Base-by-base conservation (phyloP, 1,140 invertebrate genomes). In the Caenorhabditis tropicalis region DNA sequence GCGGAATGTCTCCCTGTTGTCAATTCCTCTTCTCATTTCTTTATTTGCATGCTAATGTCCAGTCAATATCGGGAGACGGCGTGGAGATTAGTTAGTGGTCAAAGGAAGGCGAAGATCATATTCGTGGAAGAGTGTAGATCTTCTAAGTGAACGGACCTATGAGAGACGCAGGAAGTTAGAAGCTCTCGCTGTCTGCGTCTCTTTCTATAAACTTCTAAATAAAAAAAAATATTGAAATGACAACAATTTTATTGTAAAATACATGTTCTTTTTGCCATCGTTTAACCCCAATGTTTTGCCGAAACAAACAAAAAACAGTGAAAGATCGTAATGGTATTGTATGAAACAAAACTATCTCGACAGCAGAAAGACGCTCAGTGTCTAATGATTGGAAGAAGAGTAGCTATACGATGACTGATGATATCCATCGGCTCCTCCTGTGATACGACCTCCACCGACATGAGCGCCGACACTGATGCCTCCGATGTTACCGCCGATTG, bases 261-360 rank as follows among this genome's bases (percentile, higher is more conserved):
- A n/a, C 39, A 6, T 43, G 39, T 43, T 6, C 39, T 6, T 27
- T 51, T 70, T n/a, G 60, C 60, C 60, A 70, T 70, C 60, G 12
- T 10, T 27, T 60, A 29, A 29, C 9, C 49, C 9, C 15, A 36
- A n/a, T 39, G 43, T 74, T 74, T n/a, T 46, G 19, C 16, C 19
- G 15, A 12, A 1, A 56, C 58, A 65, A 6, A n/a, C 31, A 65
- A 74, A 74, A 74, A 74, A 74, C 65, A 74, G 4, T 9, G 24
- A 31, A 74, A 74, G 29, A 39, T 74, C 36, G n/a, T n/a, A 74
- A 43, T 74, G 65, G 65, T 74, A 74, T 74, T 74, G 65, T 12
- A 74, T 74, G 65, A 31, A 74, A 74, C 65, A 74, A 74, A 33
- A 74, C 65, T 74, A 74, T 74, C 43, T 27, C 24, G 36, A 74